phyloP scores from a whole-genome alignment of 2,888 invertebrate genomes.

The Zootermopsis nevadensis region DNA sequence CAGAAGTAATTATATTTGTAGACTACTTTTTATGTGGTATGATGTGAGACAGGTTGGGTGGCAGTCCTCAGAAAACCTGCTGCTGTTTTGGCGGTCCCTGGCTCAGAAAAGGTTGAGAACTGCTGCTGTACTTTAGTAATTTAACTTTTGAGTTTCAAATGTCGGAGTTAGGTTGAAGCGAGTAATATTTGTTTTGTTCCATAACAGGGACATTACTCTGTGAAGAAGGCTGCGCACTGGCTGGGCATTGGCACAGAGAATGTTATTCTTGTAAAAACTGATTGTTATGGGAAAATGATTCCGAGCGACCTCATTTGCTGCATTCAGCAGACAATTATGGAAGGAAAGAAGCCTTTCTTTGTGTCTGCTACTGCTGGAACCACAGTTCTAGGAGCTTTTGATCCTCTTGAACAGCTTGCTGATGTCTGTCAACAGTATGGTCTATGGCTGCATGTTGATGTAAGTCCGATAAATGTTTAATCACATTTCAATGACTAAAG shows the following conservation, averaged over 20 bases:
- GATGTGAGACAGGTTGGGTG: no score
- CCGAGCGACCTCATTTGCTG: slow-evolving; percentile 70
- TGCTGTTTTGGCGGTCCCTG: no score
- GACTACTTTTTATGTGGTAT: no score
- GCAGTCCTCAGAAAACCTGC: no score
- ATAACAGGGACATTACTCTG: slow-evolving; percentile 80
- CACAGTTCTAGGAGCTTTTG: slow-evolving; percentile 86
- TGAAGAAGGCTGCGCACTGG: slow-evolving; percentile 84
- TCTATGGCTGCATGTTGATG: slow-evolving; percentile 88
- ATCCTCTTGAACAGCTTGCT: slow-evolving; percentile 76
- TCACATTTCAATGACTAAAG: no score
- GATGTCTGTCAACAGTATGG: slow-evolving; percentile 74
- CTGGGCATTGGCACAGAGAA: slow-evolving; percentile 86
- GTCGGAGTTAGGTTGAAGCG: background rate
- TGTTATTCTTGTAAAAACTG: slow-evolving; percentile 73
- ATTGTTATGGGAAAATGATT: slow-evolving; percentile 76
- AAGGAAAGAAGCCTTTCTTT: slow-evolving; percentile 72
- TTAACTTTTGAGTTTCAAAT: background rate
- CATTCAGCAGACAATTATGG: slow-evolving; percentile 64
- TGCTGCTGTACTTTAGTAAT: no score
- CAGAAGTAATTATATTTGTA: no score
- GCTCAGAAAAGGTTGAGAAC: no score
- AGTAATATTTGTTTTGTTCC: background rate
- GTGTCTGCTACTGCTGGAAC: slow-evolving; percentile 84
- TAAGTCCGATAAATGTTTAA: slow-evolving; percentile 61